Evolutionary conservation across 2,888 invertebrate genomes (phyloP).

Genomic region (Andrena haemorrhoa): DNA sequence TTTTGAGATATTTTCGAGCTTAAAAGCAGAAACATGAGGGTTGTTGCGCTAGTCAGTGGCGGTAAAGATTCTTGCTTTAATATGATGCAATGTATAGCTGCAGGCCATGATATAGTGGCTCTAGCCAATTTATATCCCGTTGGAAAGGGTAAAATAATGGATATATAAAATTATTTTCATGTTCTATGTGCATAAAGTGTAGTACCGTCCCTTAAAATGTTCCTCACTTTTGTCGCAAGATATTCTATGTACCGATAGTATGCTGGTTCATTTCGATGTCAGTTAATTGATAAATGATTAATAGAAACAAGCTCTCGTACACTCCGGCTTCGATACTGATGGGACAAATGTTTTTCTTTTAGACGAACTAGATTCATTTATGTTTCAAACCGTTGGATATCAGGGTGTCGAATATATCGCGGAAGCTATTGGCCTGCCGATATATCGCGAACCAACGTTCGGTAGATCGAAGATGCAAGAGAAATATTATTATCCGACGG

Average conservation of each 20-base stretch:
- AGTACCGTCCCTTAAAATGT: not conserved
- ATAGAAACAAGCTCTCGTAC: not conserved
- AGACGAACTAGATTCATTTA: slow-evolving; percentile 98
- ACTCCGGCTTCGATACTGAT: not conserved
- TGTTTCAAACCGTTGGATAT: slow-evolving; percentile 99
- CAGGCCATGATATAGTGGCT: slow-evolving; percentile 98
- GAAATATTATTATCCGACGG: slow-evolving; percentile 92
- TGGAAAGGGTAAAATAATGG: slow-evolving; percentile 88
- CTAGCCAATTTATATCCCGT: slow-evolving; percentile 97
- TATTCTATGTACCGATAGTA: not conserved
- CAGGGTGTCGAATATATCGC: slow-evolving; percentile 96
- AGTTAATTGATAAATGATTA: slow-evolving; percentile 8
- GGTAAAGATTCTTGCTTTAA: slow-evolving; percentile 99
- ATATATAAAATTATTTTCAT: slow-evolving; percentile 5
- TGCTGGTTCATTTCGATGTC: not conserved
- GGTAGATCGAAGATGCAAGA: slow-evolving; percentile 94
- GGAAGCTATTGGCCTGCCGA: slow-evolving; percentile 96
- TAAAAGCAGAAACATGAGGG: slow-evolving; percentile 89
- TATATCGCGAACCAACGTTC: slow-evolving; percentile 93
- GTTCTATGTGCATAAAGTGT: not conserved
- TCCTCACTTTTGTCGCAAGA: not conserved
- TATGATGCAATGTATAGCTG: slow-evolving; percentile 98
- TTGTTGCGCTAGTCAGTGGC: slow-evolving; percentile 96
- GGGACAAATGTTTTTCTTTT: slow-evolving; percentile 72
- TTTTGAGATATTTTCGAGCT: slow-evolving; percentile 59